Base-by-base conservation (phyloP, 2,113 vertebrate species). In the Carlito syrichta region DNA sequence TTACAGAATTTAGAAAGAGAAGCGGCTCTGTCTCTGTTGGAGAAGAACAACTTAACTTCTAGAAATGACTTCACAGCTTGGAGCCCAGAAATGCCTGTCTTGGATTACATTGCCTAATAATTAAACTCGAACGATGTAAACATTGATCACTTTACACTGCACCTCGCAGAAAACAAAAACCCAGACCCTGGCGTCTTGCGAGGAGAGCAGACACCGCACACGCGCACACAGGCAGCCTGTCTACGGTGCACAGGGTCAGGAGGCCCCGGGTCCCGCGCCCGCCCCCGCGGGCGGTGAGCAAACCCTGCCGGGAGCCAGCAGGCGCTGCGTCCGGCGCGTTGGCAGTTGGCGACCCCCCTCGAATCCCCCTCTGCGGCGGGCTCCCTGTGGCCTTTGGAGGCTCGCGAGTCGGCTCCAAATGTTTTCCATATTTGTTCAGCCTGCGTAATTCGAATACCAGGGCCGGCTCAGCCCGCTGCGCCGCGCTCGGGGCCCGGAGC, bases 341-440 rank as follows among this genome's bases (percentile, higher is more conserved):
- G 99, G 99, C 97, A 98, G 99, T 99, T 98, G 97, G 86, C 98
- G 98, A 98, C 98, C 99, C 99, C 99, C 99, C 98, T 98, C 9
- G 95, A 54, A 92, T 89, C 98, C 98, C 98, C 98, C 97, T 91
- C 96, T 97, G 98, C 98, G 95, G 97, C 95, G 69, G 97, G 98
- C 99, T 99, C 99, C 98, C 99, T 98, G 99, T 98, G 99, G 99
- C 99, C 98, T 98, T 97, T 97, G 95, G 98, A 98, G 98, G 96
- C 98, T 97, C 98, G 45, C 98, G 98, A 98, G 98, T 98, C 99
- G 96, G 97, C 98, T 99, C 99, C 98, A 99, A 99, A 99, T 99
- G 99, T 99, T 99, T 99, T 99, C 99, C 99, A 99, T 99, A 99
- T 99, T 99, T 99, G 99, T 99, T 99, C 99, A 99, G 99, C 98